phyloP scores from a whole-genome alignment of 2,888 invertebrate genomes.

The Augochlorella aurata region DNA sequence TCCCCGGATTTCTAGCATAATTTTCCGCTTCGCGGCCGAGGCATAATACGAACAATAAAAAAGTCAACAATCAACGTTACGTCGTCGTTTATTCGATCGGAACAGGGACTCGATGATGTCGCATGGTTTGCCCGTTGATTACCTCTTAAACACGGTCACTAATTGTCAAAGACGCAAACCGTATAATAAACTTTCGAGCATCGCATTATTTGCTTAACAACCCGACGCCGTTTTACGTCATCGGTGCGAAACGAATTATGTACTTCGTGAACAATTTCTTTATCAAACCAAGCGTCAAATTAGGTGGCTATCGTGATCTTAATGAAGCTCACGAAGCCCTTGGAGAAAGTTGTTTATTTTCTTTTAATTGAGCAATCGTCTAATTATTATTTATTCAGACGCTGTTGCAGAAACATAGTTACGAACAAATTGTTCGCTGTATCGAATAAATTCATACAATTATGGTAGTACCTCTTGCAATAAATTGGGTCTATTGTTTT shows the following conservation, averaged over 20 bases:
- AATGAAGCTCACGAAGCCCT: background rate
- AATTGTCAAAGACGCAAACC: background rate
- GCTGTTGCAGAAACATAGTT: background rate
- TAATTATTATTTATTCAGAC: background rate
- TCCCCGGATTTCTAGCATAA: slow-evolving; percentile 17
- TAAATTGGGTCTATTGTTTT: background rate
- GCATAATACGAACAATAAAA: slow-evolving; percentile 12
- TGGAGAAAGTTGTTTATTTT: background rate
- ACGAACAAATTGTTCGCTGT: background rate
- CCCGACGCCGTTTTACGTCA: background rate
- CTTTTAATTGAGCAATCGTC: background rate
- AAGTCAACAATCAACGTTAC: slow-evolving; percentile 15
- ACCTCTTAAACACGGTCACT: too few relatives aligned
- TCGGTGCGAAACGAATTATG: background rate
- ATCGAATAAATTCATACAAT: background rate
- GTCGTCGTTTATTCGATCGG: slow-evolving; percentile 5
- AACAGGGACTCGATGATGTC: background rate
- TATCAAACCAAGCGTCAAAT: background rate
- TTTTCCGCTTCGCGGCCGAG: slow-evolving; percentile 15
- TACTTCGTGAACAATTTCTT: background rate
- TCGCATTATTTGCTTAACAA: background rate
- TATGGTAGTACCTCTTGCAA: background rate
- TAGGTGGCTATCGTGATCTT: background rate
- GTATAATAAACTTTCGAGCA: background rate
- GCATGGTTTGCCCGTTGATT: background rate